A percentile compares a stretch with the other conserved stretches of the same genome.
Evolutionary conservation across 2,113 vertebrate species (phyloP).

Genomic region (Cacatua alba): DNA sequence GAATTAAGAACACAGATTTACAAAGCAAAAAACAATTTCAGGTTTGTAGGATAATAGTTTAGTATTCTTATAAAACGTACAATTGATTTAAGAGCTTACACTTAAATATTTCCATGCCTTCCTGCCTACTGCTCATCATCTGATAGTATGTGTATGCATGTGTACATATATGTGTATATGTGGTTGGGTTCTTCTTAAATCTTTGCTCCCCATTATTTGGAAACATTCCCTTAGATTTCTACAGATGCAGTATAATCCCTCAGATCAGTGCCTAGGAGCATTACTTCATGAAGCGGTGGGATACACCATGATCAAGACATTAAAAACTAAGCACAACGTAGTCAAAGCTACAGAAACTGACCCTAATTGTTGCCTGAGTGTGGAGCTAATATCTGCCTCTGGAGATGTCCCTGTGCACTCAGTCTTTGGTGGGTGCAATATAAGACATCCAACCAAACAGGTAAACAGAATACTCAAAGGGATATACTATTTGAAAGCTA

Average conservation of each 20-base stretch:
- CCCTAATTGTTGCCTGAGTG: not conserved
- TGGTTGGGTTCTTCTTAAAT: not conserved
- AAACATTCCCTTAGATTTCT: not conserved
- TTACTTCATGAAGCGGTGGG: not conserved
- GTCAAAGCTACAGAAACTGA: not conserved
- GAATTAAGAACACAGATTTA: not conserved
- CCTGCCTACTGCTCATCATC: not conserved
- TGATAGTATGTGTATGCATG: not conserved
- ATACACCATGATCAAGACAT: not conserved
- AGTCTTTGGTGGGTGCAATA: not conserved
- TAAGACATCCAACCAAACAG: not conserved
- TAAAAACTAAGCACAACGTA: not conserved
- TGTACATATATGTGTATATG: not conserved
- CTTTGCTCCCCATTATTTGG: not conserved
- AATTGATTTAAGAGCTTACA: not conserved
- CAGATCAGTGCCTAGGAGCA: not conserved
- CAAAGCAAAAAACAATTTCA: not conserved
- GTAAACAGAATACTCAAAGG: not conserved
- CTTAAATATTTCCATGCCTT: not conserved
- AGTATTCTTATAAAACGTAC: not conserved
- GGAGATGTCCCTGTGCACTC: not conserved
- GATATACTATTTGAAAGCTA: not conserved
- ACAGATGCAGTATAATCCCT: not conserved
- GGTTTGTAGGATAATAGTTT: not conserved
- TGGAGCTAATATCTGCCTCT: not conserved